These are phyloP conservation scores for Chunga burmeisteri DNA, from an alignment of 2,113 vertebrate species.

Conservation along the genomic window DNA sequence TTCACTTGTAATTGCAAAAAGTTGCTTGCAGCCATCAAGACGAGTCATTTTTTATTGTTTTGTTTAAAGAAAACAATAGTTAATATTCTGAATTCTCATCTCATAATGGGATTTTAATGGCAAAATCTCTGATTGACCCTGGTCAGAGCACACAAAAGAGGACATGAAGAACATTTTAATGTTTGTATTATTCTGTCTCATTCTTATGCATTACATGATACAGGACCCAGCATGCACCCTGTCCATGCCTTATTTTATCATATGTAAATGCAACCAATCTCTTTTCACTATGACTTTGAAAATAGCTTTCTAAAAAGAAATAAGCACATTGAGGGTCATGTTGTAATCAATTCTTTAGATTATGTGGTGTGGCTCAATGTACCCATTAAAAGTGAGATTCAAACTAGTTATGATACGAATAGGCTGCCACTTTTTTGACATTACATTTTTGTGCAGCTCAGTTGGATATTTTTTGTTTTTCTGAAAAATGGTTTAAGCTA, in stretches of 20 bases:
- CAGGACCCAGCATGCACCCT: not conserved
- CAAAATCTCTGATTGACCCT: not conserved
- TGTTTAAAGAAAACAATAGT: not conserved
- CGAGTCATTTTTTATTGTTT: not conserved
- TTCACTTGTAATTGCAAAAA: not conserved
- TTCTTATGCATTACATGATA: not conserved
- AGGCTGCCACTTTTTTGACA: not conserved
- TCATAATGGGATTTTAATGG: not conserved
- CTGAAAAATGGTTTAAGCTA: not conserved
- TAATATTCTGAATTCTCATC: not conserved
- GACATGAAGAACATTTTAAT: not conserved
- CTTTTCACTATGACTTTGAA: not conserved
- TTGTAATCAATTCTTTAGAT: not conserved
- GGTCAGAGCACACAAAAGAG: not conserved
- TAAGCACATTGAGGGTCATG: not conserved
- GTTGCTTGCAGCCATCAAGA: not conserved
- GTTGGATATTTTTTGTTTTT: not conserved
- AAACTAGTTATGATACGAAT: not conserved
- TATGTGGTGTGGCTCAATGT: not conserved
- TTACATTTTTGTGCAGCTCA: not conserved
- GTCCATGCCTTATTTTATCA: not conserved
- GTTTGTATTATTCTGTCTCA: not conserved
- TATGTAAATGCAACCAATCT: constrained; percentile 6
- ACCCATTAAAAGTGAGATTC: not conserved
- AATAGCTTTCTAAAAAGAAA: not conserved